Evolutionary conservation across 2,888 invertebrate genomes (phyloP).

Genomic region (Lacanobia oleracea): DNA sequence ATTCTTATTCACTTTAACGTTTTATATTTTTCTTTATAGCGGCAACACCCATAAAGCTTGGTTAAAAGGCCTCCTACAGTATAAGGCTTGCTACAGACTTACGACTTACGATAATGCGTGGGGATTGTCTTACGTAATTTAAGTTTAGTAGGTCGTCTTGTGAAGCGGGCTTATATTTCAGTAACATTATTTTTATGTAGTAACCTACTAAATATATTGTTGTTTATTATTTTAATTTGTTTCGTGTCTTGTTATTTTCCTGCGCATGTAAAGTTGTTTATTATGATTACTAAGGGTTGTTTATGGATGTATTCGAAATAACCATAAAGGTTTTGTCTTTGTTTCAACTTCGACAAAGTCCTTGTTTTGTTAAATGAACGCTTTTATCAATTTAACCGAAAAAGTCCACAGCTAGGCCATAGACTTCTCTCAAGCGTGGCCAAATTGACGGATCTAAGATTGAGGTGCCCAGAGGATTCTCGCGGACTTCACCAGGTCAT

Average conservation of each 20-base stretch:
- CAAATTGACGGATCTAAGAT: neutral
- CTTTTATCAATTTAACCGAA: too few relatives aligned
- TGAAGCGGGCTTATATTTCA: conserved; percentile 30
- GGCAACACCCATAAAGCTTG: conserved; percentile 67
- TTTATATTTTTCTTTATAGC: conserved; percentile 71
- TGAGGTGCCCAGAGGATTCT: too few relatives aligned
- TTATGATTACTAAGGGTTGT: conserved; percentile 9
- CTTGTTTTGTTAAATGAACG: too few relatives aligned
- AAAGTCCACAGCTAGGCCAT: too few relatives aligned
- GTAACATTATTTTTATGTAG: conserved; percentile 17
- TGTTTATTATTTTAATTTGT: conserved; percentile 34
- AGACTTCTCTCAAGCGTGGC: neutral
- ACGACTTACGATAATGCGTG: conserved; percentile 59
- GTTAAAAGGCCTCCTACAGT: conserved; percentile 64
- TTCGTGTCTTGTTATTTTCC: conserved; percentile 3
- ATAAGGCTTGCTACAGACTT: conserved; percentile 57
- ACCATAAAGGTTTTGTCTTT: neutral
- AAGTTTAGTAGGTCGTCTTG: conserved; percentile 51
- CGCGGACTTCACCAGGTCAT: too few relatives aligned
- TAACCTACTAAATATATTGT: conserved; percentile 27
- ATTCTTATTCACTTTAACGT: conserved; percentile 68
- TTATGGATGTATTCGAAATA: neutral
- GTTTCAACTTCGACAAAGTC: too few relatives aligned
- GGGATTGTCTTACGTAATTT: conserved; percentile 58
- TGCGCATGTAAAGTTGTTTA: conserved; percentile 16